A percentile compares a stretch with the other conserved stretches of the same genome.
Evolutionary conservation across 1,140 invertebrate genomes (phyloP).

Genomic region (Tenebrio molitor): DNA sequence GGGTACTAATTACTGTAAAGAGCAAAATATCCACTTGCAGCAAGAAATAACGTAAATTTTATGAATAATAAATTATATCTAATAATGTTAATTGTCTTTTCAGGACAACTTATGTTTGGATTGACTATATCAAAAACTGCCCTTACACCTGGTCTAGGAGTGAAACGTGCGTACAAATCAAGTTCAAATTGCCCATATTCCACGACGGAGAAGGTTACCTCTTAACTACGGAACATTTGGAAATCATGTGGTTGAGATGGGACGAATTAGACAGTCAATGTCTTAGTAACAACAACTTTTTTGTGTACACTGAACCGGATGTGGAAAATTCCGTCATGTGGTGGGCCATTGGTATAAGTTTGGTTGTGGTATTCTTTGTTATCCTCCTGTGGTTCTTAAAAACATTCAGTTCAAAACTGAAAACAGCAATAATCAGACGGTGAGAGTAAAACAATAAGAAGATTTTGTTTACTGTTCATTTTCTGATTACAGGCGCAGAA

Average conservation of each 20-base stretch:
- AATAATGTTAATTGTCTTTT: too few relatives aligned
- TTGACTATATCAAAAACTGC: conserved; percentile 5
- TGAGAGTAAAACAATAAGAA: background rate
- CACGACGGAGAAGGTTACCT: conserved; percentile 14
- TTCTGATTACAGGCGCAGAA: background rate
- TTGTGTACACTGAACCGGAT: conserved; percentile 18
- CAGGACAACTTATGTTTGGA: conserved; percentile 10
- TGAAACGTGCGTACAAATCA: conserved; percentile 5
- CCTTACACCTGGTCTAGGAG: conserved; percentile 22
- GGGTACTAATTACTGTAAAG: conserved; percentile 9
- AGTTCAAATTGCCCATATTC: conserved; percentile 26
- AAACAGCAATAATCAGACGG: background rate
- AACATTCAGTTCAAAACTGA: background rate
- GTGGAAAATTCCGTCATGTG: conserved; percentile 7
- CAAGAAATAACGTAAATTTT: conserved; percentile 12
- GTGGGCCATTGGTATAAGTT: conserved; percentile 31
- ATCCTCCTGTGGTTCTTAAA: conserved; percentile 16
- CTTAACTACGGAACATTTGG: conserved; percentile 8
- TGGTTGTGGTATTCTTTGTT: background rate
- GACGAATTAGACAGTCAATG: conserved; percentile 16
- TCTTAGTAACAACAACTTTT: conserved; percentile 9
- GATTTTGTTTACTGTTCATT: background rate
- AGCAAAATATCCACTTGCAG: background rate
- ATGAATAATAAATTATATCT: background rate
- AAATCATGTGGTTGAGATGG: conserved; percentile 22